Evolutionary conservation across 1,140 invertebrate species (phyloP).

Genomic region (Drosophila pseudoananassae): DNA sequence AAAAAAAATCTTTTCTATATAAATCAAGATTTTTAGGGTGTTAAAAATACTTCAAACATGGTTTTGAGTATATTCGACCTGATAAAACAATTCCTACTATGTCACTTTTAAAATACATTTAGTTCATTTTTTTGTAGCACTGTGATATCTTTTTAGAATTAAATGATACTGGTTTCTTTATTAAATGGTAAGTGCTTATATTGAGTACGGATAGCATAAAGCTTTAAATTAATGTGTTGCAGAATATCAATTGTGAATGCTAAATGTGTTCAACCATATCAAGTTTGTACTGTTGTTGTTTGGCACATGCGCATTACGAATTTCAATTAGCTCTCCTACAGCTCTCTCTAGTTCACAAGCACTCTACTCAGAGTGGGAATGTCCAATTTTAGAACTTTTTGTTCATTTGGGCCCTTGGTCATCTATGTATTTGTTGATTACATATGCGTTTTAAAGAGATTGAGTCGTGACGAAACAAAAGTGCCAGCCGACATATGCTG

Average conservation of each 20-base stretch:
- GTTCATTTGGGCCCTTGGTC: constrained; percentile 17
- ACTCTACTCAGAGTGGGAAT: constrained; percentile 29
- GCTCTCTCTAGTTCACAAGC: constrained; percentile 17
- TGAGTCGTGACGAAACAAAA: constrained; percentile 9
- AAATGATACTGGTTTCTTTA: too few species aligned
- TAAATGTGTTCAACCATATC: constrained; percentile 12
- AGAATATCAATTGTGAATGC: not conserved
- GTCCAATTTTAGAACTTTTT: constrained; percentile 65
- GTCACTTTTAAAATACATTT: too few species aligned
- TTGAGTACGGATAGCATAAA: too few species aligned
- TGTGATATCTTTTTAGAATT: too few species aligned
- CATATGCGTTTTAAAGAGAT: constrained; percentile 24
- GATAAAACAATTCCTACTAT: too few species aligned
- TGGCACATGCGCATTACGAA: constrained; percentile 63
- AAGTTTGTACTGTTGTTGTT: constrained; percentile 10
- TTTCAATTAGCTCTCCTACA: constrained; percentile 40
- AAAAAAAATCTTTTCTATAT: too few species aligned
- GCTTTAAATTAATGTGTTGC: too few species aligned
- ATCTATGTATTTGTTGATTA: constrained; percentile 15
- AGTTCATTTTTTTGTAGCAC: too few species aligned
- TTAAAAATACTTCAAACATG: too few species aligned
- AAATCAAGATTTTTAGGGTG: too few species aligned
- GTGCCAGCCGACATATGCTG: constrained; percentile 6
- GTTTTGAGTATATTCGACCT: too few species aligned
- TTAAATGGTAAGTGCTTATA: too few species aligned